These are phyloP conservation scores for Tupaia tana DNA, from an alignment of 2,113 vertebrate genomes.

Conservation along the genomic window DNA sequence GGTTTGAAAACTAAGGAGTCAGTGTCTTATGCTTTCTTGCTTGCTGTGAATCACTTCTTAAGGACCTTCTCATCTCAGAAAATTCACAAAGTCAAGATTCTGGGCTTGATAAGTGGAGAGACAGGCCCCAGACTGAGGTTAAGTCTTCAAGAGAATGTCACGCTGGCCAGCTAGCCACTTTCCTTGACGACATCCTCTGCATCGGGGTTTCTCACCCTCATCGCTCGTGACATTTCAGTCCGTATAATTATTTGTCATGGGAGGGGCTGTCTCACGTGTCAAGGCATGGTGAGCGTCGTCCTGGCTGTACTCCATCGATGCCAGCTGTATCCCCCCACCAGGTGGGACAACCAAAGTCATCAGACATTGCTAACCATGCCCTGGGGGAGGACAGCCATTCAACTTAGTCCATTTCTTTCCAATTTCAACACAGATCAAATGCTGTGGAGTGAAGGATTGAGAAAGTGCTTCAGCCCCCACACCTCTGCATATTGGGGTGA, in stretches of 20 bases:
- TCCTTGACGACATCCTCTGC: neutral
- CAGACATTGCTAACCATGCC: neutral
- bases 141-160: neutral
- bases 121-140: neutral
- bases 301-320: neutral
- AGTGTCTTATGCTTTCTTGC: neutral
- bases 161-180: neutral
- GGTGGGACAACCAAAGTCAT: neutral
- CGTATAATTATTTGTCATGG: neutral
- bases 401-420: neutral
- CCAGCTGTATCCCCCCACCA: neutral
- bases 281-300: neutral
- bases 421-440: neutral
- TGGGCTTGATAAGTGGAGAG: neutral
- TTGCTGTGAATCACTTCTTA: neutral
- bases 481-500: neutral
- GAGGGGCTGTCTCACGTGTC: neutral
- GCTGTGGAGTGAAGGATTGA: neutral
- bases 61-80: neutral
- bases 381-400: neutral
- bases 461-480: neutral
- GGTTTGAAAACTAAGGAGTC: neutral
- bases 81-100: constrained; percentile 2
- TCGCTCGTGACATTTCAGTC: neutral
- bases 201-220: neutral